A percentile compares a stretch with the other conserved stretches of the same genome.
Conservation (phyloP, 1,140 invertebrate genomes). For the Drosophila triauraria region DNA sequence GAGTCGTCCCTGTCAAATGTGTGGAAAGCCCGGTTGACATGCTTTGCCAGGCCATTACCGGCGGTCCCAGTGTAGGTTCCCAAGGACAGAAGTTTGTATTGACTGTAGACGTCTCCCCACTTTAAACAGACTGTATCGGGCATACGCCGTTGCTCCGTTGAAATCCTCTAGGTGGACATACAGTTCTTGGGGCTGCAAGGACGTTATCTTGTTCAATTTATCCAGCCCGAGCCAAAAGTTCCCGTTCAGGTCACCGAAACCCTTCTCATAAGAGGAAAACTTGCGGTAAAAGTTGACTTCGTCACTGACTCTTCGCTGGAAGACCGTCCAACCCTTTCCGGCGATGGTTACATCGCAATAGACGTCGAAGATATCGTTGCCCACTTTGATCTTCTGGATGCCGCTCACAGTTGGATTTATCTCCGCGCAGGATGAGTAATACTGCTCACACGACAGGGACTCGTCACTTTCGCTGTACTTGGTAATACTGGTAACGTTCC, state of each 20-base stretch:
- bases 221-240: neutral
- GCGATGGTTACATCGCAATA: neutral
- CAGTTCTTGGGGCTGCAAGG: neutral
- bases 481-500: neutral
- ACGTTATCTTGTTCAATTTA: neutral
- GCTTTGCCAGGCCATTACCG: neutral
- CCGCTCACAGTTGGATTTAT: neutral
- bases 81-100: neutral
- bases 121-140: slow-evolving; percentile 1
- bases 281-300: slow-evolving; percentile 1
- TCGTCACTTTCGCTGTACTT: neutral
- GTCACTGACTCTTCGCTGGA: neutral
- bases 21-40: neutral
- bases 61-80: neutral
- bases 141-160: neutral
- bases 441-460: neutral
- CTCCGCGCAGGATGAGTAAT: neutral
- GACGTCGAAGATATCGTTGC: neutral
- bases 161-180: slow-evolving; percentile 2
- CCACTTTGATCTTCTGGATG: neutral
- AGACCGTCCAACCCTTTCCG: neutral
- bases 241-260: slow-evolving; percentile 1
- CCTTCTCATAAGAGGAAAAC: neutral
- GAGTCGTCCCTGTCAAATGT: neutral
- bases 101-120: neutral